These are phyloP conservation scores for Dunckerocampus dactyliophorus DNA, from an alignment of 2,113 vertebrate species.

Conservation along the genomic window DNA sequence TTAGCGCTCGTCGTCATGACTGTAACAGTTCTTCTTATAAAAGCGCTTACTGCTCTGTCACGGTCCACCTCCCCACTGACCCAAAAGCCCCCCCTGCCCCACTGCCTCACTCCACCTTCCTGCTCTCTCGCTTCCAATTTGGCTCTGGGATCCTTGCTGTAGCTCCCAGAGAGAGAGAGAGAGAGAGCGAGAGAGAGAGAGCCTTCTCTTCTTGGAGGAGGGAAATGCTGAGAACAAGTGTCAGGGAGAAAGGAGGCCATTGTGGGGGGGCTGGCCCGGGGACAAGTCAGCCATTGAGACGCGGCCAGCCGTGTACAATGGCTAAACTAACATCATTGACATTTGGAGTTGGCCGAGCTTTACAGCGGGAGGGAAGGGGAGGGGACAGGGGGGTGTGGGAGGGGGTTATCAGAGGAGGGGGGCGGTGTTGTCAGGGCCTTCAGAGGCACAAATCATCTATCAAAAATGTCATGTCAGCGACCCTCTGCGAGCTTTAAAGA, in stretches of 20 bases:
- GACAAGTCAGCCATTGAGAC: constrained; percentile 78
- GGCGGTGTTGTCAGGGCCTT: constrained; percentile 41
- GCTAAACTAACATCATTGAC: constrained; percentile 82
- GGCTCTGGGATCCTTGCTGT: constrained; percentile 22
- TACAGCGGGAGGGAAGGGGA: constrained; percentile 61
- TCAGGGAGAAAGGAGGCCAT: constrained; percentile 72
- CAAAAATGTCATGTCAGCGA: constrained; percentile 65
- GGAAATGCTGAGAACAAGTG: constrained; percentile 73
- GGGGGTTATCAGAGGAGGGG: constrained; percentile 1
- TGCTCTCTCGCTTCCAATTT: constrained; percentile 33
- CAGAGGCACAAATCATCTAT: constrained; percentile 63
- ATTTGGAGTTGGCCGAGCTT: constrained; percentile 75
- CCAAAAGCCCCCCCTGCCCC: constrained; percentile 32
- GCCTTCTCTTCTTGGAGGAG: constrained; percentile 62
- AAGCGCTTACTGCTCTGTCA: constrained; percentile 63
- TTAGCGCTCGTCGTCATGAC: constrained; percentile 52
- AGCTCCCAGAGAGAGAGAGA: constrained; percentile 46
- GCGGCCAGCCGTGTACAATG: constrained; percentile 79
- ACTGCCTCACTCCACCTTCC: constrained; percentile 23
- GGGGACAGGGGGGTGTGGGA: constrained; percentile 27
- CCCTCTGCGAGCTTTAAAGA: constrained; percentile 49
- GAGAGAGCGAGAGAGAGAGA: constrained; percentile 50
- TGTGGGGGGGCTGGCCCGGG: constrained; percentile 75
- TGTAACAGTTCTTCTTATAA: constrained; percentile 62
- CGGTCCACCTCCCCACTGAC: constrained; percentile 47